A percentile compares a stretch with the other conserved stretches of the same genome.
phyloP scores from a whole-genome alignment of 2,888 invertebrate species.

The Lasioglossum zephyrum region DNA sequence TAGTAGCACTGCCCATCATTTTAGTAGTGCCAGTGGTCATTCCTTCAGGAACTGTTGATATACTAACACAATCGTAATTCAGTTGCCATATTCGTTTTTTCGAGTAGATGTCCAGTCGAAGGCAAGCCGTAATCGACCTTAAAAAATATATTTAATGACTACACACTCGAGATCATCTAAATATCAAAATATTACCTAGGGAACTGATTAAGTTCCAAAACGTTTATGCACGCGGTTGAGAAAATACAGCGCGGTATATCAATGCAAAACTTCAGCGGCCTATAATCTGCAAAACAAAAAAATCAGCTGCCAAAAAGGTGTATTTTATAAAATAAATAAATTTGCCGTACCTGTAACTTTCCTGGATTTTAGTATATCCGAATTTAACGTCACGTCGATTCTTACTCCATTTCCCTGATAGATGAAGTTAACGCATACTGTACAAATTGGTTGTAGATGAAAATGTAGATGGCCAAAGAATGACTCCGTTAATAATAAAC shows the following conservation, averaged over 20 bases:
- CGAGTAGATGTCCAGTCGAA: slow-evolving; percentile 72
- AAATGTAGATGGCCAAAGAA: neutral
- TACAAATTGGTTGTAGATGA: slow-evolving; percentile 10
- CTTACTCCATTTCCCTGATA: slow-evolving; percentile 75
- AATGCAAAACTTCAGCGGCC: slow-evolving; percentile 74
- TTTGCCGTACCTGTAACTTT: slow-evolving; percentile 70
- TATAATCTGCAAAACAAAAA: slow-evolving; percentile 68
- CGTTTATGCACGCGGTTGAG: slow-evolving; percentile 75
- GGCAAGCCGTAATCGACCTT: slow-evolving; percentile 77
- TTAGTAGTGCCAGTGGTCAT: neutral
- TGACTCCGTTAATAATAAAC: neutral
- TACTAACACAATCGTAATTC: slow-evolving; percentile 75
- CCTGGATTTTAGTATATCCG: slow-evolving; percentile 64
- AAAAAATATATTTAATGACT: neutral
- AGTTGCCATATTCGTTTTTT: slow-evolving; percentile 77
- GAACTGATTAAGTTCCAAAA: slow-evolving; percentile 75
- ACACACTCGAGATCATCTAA: neutral
- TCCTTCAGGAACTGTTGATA: slow-evolving; percentile 68
- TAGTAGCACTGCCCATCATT: neutral
- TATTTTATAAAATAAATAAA: neutral
- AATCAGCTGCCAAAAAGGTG: neutral
- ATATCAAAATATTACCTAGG: slow-evolving; percentile 65
- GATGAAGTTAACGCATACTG: slow-evolving; percentile 79
- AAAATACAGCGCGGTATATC: slow-evolving; percentile 76
- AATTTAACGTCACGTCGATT: slow-evolving; percentile 73